A percentile compares a stretch with the other conserved stretches of the same genome.
Evolutionary conservation across 2,113 vertebrate genomes (phyloP).

Genomic region (Carlito syrichta): DNA sequence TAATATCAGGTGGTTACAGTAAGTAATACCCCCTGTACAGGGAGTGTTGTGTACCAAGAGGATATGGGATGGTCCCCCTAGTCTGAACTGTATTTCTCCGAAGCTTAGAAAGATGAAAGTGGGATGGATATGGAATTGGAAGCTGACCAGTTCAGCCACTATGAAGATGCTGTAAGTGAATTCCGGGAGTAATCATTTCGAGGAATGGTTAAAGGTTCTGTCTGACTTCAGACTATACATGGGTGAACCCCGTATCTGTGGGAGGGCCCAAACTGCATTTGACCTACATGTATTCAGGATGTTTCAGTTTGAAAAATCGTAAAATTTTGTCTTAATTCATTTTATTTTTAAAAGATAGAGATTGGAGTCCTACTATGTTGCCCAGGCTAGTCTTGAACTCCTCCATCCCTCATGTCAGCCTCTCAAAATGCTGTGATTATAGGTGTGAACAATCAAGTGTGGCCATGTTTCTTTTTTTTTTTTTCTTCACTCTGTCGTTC

Average conservation of each 20-base stretch:
- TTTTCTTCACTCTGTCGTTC: too few species aligned
- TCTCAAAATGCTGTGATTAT: too few species aligned
- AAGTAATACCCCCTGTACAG: too few species aligned
- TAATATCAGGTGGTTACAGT: not conserved
- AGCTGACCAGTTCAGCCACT: not conserved
- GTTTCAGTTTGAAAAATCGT: not conserved
- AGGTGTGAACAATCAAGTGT: too few species aligned
- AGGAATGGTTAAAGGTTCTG: not conserved
- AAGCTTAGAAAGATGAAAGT: not conserved
- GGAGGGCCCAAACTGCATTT: not conserved
- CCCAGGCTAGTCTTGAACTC: too few species aligned
- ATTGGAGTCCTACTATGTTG: too few species aligned
- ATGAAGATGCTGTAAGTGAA: not conserved
- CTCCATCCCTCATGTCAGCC: too few species aligned
- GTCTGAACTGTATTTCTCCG: not conserved
- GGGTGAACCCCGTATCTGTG: not conserved
- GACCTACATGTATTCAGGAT: not conserved
- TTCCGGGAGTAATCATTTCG: not conserved
- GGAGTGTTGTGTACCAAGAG: not conserved
- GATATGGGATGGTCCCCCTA: not conserved
- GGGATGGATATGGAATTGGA: not conserved
- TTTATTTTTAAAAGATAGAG: too few species aligned
- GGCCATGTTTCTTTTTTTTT: too few species aligned
- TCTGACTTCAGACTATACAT: not conserved
- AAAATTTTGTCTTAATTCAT: not conserved